Percentiles rank a stretch among this genome's conserved stretches.
Evolutionary conservation across 2,888 invertebrate species (phyloP).

Genomic region (Entomobrya proxima): DNA sequence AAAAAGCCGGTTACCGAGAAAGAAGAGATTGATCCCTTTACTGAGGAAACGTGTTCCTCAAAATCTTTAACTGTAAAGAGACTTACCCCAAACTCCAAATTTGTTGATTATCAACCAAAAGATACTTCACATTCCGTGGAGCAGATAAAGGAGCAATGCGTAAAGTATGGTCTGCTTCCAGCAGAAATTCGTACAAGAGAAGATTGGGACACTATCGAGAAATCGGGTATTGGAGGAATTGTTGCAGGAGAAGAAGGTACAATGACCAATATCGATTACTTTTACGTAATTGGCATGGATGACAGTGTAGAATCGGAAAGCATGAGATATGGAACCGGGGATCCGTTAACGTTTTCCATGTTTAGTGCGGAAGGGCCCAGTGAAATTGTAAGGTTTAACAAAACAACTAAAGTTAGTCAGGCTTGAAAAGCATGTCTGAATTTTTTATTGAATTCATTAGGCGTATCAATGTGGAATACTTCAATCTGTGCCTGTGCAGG

Average conservation of each 20-base stretch:
- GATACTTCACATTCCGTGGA: background rate
- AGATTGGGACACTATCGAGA: conserved; percentile 47
- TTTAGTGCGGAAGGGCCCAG: conserved; percentile 23
- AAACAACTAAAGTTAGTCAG: background rate
- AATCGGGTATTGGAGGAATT: conserved; percentile 38
- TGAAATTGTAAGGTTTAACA: background rate
- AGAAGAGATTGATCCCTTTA: conserved; percentile 26
- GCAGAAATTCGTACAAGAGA: conserved; percentile 31
- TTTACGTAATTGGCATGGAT: conserved; percentile 59
- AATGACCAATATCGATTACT: background rate
- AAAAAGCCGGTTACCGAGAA: background rate
- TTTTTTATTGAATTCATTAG: background rate
- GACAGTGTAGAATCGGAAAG: conserved; percentile 23
- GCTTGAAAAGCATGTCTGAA: background rate
- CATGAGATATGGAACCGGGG: conserved; percentile 18
- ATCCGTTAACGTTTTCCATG: conserved; percentile 32
- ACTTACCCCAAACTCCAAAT: conserved; percentile 40
- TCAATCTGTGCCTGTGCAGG: background rate
- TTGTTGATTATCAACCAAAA: conserved; percentile 36
- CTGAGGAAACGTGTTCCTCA: conserved; percentile 27
- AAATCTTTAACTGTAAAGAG: background rate
- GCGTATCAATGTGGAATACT: conserved; percentile 4
- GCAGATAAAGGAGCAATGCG: conserved; percentile 40
- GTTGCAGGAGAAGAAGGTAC: background rate
- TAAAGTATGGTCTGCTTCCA: conserved; percentile 33